Conservation (phyloP, 2,888 invertebrate species). For the Scaptomyza reducta region DNA sequence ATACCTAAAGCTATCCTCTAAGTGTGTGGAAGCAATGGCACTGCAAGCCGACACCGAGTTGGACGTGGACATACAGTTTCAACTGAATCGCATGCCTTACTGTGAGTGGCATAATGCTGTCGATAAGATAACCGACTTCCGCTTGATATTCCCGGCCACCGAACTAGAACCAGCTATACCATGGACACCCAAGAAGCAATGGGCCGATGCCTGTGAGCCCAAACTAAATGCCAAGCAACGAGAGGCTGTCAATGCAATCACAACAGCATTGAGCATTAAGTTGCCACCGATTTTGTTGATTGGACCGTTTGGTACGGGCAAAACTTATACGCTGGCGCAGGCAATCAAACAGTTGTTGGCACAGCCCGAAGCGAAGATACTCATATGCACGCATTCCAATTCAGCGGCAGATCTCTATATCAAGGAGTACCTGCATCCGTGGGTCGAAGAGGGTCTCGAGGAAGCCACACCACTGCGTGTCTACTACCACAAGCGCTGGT, state of each 20-base stretch:
- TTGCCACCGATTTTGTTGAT: slow-evolving; percentile 90
- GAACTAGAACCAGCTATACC: slow-evolving; percentile 87
- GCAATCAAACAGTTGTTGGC: slow-evolving; percentile 89
- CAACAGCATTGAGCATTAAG: slow-evolving; percentile 87
- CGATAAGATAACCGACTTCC: slow-evolving; percentile 89
- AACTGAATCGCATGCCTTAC: slow-evolving; percentile 91
- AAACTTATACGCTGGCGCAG: slow-evolving; percentile 92
- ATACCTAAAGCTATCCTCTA: slow-evolving; percentile 89
- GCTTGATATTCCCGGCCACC: slow-evolving; percentile 89
- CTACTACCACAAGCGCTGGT: slow-evolving; percentile 92
- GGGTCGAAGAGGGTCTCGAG: slow-evolving; percentile 88
- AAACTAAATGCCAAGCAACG: slow-evolving; percentile 91
- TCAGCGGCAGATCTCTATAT: slow-evolving; percentile 94
- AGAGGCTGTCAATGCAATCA: slow-evolving; percentile 91
- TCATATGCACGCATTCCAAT: slow-evolving; percentile 94
- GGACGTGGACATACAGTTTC: slow-evolving; percentile 91
- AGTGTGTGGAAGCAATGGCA: slow-evolving; percentile 87
- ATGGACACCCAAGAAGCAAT: slow-evolving; percentile 89
- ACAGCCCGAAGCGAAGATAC: slow-evolving; percentile 88
- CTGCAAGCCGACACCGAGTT: slow-evolving; percentile 88
- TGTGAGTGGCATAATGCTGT: slow-evolving; percentile 94
- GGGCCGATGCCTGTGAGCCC: slow-evolving; percentile 87
- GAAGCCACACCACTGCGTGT: slow-evolving; percentile 90
- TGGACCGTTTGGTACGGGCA: slow-evolving; percentile 94
- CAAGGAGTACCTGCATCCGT: slow-evolving; percentile 92